phyloP scores from a whole-genome alignment of 1,140 invertebrate species.

The Halyomorpha halys region DNA sequence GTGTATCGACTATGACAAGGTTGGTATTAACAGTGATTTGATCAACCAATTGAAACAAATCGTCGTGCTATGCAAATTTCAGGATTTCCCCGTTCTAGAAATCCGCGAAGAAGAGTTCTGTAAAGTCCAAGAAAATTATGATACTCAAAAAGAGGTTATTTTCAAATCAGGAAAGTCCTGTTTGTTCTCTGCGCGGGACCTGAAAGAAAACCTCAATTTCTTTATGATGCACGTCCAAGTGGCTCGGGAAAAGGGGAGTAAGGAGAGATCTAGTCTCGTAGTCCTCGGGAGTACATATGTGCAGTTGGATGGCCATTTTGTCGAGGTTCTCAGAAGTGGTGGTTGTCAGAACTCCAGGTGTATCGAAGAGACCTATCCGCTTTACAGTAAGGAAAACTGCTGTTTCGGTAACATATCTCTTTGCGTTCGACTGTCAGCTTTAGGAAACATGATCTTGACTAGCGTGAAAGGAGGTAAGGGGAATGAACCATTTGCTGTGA shows the following conservation, averaged over 20 bases:
- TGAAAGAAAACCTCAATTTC: conserved; percentile 15
- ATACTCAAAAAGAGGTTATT: conserved; percentile 30
- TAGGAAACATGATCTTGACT: too few species aligned
- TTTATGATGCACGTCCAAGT: background rate
- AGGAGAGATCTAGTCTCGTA: conserved; percentile 24
- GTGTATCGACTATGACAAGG: background rate
- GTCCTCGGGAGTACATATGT: conserved; percentile 36
- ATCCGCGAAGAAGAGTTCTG: conserved; percentile 34
- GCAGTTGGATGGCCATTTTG: conserved; percentile 34
- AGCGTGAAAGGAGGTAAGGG: too few species aligned
- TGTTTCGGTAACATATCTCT: too few species aligned
- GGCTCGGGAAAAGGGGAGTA: background rate
- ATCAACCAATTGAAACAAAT: conserved; percentile 16
- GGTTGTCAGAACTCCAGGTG: background rate
- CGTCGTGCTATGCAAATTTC: conserved; percentile 33
- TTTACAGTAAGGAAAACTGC: background rate
- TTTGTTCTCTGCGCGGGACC: conserved; percentile 35
- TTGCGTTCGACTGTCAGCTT: too few species aligned
- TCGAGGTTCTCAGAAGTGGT: conserved; percentile 25
- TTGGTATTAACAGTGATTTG: background rate
- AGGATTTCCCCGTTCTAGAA: conserved; percentile 35
- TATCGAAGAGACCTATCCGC: background rate
- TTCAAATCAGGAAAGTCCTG: conserved; percentile 41
- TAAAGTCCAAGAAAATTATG: conserved; percentile 31
- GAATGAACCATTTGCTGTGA: too few species aligned